phyloP scores from a whole-genome alignment of 2,797 vertebrate genomes.

The Anomalospiza imberbis region DNA sequence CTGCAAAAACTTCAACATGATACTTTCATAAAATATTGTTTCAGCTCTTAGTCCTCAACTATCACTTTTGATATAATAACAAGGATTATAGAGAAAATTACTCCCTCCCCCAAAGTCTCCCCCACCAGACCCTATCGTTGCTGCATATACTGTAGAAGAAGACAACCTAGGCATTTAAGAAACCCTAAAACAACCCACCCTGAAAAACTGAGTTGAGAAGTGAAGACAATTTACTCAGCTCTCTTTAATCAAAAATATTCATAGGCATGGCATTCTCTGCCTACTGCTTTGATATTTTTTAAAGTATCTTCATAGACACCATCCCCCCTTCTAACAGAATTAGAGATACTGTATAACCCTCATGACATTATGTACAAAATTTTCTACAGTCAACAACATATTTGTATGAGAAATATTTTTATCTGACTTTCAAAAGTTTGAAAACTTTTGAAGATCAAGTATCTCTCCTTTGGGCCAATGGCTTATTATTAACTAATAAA shows the following conservation, averaged over 20 bases:
- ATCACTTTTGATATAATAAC: slow-evolving; percentile 79
- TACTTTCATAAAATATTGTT: slow-evolving; percentile 85
- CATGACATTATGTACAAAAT: slow-evolving; percentile 41
- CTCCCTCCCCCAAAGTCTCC: slow-evolving; percentile 52
- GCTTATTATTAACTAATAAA: slow-evolving; percentile 1
- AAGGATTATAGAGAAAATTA: slow-evolving; percentile 74
- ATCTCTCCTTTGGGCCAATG: neutral
- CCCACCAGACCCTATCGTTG: slow-evolving; percentile 52
- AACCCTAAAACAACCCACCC: neutral
- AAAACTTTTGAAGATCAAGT: slow-evolving; percentile 50
- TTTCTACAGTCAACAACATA: slow-evolving; percentile 49
- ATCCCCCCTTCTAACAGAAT: neutral
- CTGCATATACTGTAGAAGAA: slow-evolving; percentile 41
- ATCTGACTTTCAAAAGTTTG: slow-evolving; percentile 36
- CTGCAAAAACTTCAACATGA: slow-evolving; percentile 84
- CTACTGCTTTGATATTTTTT: neutral
- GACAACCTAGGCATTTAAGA: slow-evolving; percentile 47
- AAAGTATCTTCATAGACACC: neutral
- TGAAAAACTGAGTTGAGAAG: slow-evolving; percentile 10
- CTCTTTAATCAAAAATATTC: slow-evolving; percentile 21
- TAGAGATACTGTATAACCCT: slow-evolving; percentile 36
- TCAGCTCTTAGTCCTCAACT: slow-evolving; percentile 80
- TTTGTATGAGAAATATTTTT: slow-evolving; percentile 49
- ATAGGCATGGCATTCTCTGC: slow-evolving; percentile 9
- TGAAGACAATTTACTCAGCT: slow-evolving; percentile 46